These are phyloP conservation scores for Lophochroa leadbeateri DNA, from an alignment of 2,113 vertebrate species.

Conservation along the genomic window DNA sequence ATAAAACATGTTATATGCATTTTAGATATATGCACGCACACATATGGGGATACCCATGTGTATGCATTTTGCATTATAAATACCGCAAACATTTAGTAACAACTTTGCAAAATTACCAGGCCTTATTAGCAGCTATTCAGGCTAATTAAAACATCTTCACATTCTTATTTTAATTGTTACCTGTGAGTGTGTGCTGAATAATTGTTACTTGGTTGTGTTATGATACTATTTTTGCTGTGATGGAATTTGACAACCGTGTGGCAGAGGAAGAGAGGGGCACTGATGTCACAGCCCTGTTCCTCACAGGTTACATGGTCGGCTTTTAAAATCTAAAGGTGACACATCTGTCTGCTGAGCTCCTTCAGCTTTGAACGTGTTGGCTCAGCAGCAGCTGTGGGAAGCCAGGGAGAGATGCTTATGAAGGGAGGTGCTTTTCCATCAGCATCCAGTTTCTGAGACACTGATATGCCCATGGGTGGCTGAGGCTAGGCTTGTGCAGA, in stretches of 20 bases:
- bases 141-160: constrained; percentile 2
- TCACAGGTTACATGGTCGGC: fast-evolving
- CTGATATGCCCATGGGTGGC: not conserved
- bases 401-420: not conserved
- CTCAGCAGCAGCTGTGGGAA: not conserved
- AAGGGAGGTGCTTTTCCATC: not conserved
- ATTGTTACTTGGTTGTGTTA: not conserved
- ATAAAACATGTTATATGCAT: constrained; percentile 6
- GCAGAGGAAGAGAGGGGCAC: not conserved
- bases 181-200: not conserved
- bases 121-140: not conserved
- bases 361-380: not conserved
- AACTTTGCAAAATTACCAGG: not conserved
- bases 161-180: not conserved
- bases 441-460: not conserved
- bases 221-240: not conserved
- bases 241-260: not conserved
- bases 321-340: not conserved
- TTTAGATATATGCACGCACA: not conserved
- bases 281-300: not conserved
- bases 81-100: not conserved
- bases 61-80: not conserved
- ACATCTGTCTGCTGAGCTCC: not conserved
- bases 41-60: not conserved
- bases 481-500: not conserved